phyloP scores from a whole-genome alignment of 2,113 vertebrate species.

The Bubo scandiacus region DNA sequence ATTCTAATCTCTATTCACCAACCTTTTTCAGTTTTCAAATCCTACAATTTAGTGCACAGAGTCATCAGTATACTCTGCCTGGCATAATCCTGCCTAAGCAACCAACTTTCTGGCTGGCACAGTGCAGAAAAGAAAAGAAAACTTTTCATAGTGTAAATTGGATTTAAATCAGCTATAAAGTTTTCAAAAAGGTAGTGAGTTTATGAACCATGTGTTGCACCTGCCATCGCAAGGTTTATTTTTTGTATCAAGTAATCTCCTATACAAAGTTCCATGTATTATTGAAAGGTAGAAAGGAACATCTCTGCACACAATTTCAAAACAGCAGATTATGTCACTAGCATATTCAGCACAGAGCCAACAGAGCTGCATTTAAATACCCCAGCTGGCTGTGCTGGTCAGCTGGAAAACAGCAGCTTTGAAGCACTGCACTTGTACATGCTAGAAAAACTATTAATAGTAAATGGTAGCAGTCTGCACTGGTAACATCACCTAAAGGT shows the following conservation, averaged over 20 bases:
- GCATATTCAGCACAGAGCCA: background rate
- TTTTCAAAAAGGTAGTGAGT: background rate
- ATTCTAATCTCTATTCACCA: background rate
- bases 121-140: background rate
- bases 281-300: background rate
- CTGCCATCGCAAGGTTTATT: background rate
- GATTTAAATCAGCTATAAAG: background rate
- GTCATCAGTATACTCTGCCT: background rate
- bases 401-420: background rate
- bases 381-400: slow-evolving; percentile 17
- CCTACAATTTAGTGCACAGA: background rate
- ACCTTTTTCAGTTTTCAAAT: background rate
- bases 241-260: background rate
- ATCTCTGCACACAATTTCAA: slow-evolving; percentile 16
- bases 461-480: background rate
- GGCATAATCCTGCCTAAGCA: background rate
- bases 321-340: slow-evolving; percentile 12
- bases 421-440: background rate
- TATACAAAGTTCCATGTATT: background rate
- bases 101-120: background rate
- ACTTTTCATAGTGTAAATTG: background rate
- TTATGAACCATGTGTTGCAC: background rate
- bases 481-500: background rate
- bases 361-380: background rate
- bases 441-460: background rate